Base-by-base conservation (phyloP, 2,888 invertebrate species). In the Pseudeuparius sepicola region DNA sequence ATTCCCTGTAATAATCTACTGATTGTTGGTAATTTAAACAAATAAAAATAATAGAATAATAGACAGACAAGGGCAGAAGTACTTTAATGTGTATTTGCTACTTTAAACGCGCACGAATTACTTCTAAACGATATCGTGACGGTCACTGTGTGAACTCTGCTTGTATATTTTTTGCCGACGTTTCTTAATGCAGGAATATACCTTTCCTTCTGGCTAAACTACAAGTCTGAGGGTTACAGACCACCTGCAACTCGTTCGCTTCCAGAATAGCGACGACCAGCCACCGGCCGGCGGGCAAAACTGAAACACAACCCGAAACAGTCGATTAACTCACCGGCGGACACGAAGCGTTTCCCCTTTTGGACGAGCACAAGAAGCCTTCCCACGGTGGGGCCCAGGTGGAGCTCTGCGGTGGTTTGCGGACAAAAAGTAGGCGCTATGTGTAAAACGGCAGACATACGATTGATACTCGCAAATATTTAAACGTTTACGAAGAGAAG, bases 321-420 rank as follows among this genome's bases (percentile, higher is more conserved):
- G n/a, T 55, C 39, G 36, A 31, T 40, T 46, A 45, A 49, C 61
- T 62, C 60, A 63, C 63, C 62, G 28, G 54, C 51, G 23, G 52
- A 51, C 39, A 59, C 55, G 50, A 63, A 61, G 41, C 61, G 58
- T 51, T 61, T 61, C 44, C 62, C 63, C 44, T 60, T 61, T 52
- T 61, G 61, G 39, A 63, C 59, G 49, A 59, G 55, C 37, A 63
- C 61, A 49, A 63, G 59, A 16, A 63, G 56, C 45, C 63, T 61
- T 42, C 63, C 63, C 53, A 60, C 59, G 25, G 57, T 50, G 39
- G 55, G 54, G 42, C 57, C 59, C 41, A 53, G 47, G 39, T 51
- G 53, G 47, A 54, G 51, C 46, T 56, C 59, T 59, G 55, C 47
- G 53, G 49, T n/a, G n/a, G n/a, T n/a, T n/a, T n/a, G n/a, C n/a